These are phyloP conservation scores for Terebella lapidaria DNA, from an alignment of 2,888 invertebrate genomes.

Conservation along the genomic window DNA sequence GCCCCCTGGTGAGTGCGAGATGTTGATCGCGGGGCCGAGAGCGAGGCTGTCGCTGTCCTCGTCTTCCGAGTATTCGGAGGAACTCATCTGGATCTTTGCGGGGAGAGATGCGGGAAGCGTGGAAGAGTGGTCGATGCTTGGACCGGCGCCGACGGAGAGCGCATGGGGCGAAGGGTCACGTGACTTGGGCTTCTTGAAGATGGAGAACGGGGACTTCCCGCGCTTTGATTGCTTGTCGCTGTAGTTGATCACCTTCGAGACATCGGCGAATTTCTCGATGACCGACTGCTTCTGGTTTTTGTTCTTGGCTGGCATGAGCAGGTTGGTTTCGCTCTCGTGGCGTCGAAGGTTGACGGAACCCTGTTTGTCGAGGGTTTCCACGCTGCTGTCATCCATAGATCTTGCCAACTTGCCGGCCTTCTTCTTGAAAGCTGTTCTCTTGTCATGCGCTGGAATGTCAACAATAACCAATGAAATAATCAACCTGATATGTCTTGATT, in stretches of 20 bases:
- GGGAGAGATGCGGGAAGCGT: conserved; percentile 5
- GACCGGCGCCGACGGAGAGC: conserved; percentile 60
- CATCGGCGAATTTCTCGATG: conserved; percentile 35
- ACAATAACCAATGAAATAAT: neutral
- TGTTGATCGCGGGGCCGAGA: conserved; percentile 5
- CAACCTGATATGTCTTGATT: neutral
- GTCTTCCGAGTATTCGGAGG: conserved; percentile 27
- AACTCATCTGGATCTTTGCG: conserved; percentile 51
- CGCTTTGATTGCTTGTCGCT: conserved; percentile 12
- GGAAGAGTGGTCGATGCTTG: neutral
- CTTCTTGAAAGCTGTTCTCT: conserved; percentile 26
- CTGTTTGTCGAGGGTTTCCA: conserved; percentile 8
- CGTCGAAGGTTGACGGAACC: conserved; percentile 10
- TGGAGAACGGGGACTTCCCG: conserved; percentile 66
- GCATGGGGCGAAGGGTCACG: conserved; percentile 66
- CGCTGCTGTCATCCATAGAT: conserved; percentile 52
- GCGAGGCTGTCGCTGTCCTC: conserved; percentile 28
- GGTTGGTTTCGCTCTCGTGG: conserved; percentile 54
- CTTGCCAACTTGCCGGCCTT: conserved; percentile 31
- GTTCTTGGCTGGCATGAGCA: conserved; percentile 16
- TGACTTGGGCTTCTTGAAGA: conserved; percentile 57
- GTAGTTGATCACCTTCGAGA: conserved; percentile 17
- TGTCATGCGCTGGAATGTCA: conserved; percentile 7
- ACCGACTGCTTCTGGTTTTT: conserved; percentile 30
- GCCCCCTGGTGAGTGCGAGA: neutral